Base-by-base conservation (phyloP, 2,888 invertebrate genomes). In the Amphiduros pacificus region DNA sequence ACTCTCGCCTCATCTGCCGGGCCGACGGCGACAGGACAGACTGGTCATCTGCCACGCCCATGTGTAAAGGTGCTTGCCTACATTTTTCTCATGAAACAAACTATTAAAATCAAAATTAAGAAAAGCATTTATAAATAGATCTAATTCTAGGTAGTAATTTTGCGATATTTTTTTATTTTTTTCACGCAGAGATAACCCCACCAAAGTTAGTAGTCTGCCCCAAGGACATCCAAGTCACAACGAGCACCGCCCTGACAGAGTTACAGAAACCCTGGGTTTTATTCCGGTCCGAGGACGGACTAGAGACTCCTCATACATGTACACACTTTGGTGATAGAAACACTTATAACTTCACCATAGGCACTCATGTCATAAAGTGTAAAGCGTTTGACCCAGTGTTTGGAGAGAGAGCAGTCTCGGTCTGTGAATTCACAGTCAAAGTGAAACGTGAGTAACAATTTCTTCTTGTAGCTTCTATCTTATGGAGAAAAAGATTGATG, bases 351-450 rank as follows among this genome's bases (percentile, higher is more conserved):
- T 67, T 68, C 51, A 61, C 61, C 2, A n/a, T 68, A 14, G 68
- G 66, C 14, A 26, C 32, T 2, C 64, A 68, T 57, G 24, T 32
- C 28, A 61, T 69, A 40, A 49, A 40, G 31, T 69, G 69, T 41
- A 61, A 59, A 17, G 69, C 69, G 17, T 63, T 51, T 26, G 69
- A 69, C 48, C 67, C 69, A 0, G 26, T 26, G n/a, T 67, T 64
- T 36, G 69, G 69, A 14, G 63, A 63, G 27, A 31, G 28, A 20
- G 63, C 63, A 0, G 22, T 58, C 24, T 55, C 64, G 1, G 52
- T 11, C 22, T 69, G 69, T 49, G 29, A 32, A 5, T 69, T 67
- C 44, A 59, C 40, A 26, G 50, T 69, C 36, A 57, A 48, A 24
- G 58, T 69, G 9, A 61, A 62, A 65, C 55, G 69, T 69, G 31